A percentile compares a stretch with the other conserved stretches of the same genome.
phyloP scores from a whole-genome alignment of 2,797 vertebrate genomes.

The Rhinella marina region DNA sequence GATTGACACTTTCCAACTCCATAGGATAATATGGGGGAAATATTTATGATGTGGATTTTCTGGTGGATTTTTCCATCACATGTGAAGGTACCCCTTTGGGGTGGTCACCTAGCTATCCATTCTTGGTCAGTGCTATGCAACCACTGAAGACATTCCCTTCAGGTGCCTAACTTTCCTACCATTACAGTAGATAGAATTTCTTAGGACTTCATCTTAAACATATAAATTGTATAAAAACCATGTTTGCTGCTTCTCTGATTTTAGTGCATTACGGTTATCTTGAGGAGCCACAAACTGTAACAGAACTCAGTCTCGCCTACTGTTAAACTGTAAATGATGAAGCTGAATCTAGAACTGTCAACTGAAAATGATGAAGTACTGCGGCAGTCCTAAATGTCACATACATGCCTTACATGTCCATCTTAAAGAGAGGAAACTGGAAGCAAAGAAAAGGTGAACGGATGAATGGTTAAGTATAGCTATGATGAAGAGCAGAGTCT shows the following conservation, averaged over 20 bases:
- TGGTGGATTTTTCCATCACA: too few species aligned
- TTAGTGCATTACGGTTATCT: not conserved
- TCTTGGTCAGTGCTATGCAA: not conserved
- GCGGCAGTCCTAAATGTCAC: slow-evolving; percentile 6
- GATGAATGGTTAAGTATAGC: not conserved
- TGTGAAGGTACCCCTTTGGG: too few species aligned
- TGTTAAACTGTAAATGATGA: not conserved
- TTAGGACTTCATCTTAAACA: not conserved
- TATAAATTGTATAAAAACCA: not conserved
- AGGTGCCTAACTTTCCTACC: not conserved
- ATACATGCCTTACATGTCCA: not conserved
- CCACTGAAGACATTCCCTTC: not conserved
- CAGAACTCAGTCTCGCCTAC: slow-evolving; percentile 11
- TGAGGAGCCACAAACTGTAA: not conserved
- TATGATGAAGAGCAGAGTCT: not conserved
- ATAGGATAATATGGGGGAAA: too few species aligned
- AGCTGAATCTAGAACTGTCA: slow-evolving; percentile 2
- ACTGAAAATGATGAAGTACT: slow-evolving; percentile 22
- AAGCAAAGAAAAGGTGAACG: slow-evolving; percentile 1
- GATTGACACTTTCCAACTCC: too few species aligned
- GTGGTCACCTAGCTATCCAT: not conserved
- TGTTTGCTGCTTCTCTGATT: not conserved
- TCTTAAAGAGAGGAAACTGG: slow-evolving; percentile 18
- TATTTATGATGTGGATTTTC: too few species aligned
- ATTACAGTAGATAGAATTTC: not conserved